Conservation (phyloP, 2,888 invertebrate species). For the Arge pagana region DNA sequence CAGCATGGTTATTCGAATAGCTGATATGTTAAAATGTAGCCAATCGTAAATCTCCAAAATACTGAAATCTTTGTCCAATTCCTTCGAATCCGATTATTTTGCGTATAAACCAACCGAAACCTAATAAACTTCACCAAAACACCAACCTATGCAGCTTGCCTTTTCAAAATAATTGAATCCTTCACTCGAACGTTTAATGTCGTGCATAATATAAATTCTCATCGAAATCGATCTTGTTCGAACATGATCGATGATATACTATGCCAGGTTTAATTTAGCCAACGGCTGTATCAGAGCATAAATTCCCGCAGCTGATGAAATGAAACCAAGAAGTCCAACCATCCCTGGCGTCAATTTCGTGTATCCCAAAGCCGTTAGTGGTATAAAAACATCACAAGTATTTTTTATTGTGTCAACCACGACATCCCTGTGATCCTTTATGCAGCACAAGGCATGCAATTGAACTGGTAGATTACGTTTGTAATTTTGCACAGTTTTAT, state of each 20-base stretch:
- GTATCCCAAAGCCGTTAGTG: slow-evolving; percentile 79
- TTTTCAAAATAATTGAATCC: too few relatives aligned
- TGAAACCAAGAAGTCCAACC: slow-evolving; percentile 76
- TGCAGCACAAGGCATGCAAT: slow-evolving; percentile 35
- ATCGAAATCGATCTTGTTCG: background rate
- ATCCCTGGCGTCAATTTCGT: slow-evolving; percentile 77
- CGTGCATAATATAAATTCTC: too few relatives aligned
- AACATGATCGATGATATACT: slow-evolving; percentile 24
- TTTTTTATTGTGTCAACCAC: slow-evolving; percentile 85
- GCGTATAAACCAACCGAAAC: too few relatives aligned
- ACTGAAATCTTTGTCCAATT: too few relatives aligned
- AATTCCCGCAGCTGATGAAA: slow-evolving; percentile 82
- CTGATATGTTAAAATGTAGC: too few relatives aligned
- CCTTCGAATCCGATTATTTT: too few relatives aligned
- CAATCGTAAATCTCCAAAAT: too few relatives aligned
- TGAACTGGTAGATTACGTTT: slow-evolving; percentile 24
- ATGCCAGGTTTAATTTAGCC: slow-evolving; percentile 72
- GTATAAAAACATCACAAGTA: slow-evolving; percentile 85
- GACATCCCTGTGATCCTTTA: slow-evolving; percentile 66
- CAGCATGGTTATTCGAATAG: too few relatives aligned
- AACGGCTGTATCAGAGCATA: slow-evolving; percentile 77
- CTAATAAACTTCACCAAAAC: too few relatives aligned
- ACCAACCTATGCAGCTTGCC: too few relatives aligned
- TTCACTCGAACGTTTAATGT: too few relatives aligned
- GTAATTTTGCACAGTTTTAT: slow-evolving; percentile 47